phyloP scores from a whole-genome alignment of 2,797 vertebrate genomes.

The Intellagama lesueurii region DNA sequence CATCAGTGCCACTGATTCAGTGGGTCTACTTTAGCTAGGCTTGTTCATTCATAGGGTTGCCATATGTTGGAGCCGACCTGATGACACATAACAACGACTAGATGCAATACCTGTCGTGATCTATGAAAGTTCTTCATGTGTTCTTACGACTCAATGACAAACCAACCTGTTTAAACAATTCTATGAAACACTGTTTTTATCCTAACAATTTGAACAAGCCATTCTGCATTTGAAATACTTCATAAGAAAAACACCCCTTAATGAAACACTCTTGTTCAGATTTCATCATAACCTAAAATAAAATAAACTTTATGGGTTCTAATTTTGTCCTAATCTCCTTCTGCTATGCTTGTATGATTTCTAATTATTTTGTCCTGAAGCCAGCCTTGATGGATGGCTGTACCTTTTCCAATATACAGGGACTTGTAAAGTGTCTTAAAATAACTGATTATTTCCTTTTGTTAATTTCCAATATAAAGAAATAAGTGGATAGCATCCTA shows the following conservation, averaged over 20 bases:
- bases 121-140: background rate
- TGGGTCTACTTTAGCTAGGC: too few relatives aligned
- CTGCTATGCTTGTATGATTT: conserved; percentile 78
- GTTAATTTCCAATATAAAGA: conserved; percentile 73
- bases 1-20: too few relatives aligned
- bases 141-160: background rate
- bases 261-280: conserved; percentile 52
- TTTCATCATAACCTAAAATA: conserved; percentile 54
- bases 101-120: background rate
- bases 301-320: conserved; percentile 71
- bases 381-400: conserved; percentile 76
- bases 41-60: too few relatives aligned
- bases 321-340: conserved; percentile 78
- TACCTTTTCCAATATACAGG: conserved; percentile 70
- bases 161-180: background rate
- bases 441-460: conserved; percentile 70
- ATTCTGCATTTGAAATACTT: conserved; percentile 37
- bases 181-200: background rate
- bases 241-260: conserved; percentile 3
- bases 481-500: conserved; percentile 65
- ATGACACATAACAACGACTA: too few relatives aligned
- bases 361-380: conserved; percentile 83
- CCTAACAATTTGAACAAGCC: conserved; percentile 14
- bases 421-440: conserved; percentile 74
- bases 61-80: too few relatives aligned